These are phyloP conservation scores for Morus bassanus DNA, from an alignment of 2,797 vertebrate genomes.

Conservation along the genomic window DNA sequence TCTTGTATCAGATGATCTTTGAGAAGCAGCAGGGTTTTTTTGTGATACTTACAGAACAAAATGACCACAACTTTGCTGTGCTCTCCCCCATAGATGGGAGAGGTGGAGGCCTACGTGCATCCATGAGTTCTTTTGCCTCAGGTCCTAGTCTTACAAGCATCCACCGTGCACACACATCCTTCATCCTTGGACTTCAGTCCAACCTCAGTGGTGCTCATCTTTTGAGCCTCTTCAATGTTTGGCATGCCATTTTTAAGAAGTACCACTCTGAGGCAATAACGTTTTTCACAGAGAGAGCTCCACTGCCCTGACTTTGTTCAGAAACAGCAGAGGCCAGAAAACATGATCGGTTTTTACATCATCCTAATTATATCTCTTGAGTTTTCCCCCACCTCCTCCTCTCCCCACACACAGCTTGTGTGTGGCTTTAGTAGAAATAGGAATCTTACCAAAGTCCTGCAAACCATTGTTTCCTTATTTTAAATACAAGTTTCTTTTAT, in stretches of 20 bases:
- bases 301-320: not conserved
- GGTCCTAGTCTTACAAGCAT: not conserved
- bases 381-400: not conserved
- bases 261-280: not conserved
- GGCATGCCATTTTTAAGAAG: not conserved
- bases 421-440: conserved; percentile 3
- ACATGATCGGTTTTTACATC: not conserved
- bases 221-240: not conserved
- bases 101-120: not conserved
- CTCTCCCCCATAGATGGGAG: not conserved
- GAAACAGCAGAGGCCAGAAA: not conserved
- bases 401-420: not conserved
- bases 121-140: not conserved
- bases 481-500: conserved; percentile 12
- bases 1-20: not conserved
- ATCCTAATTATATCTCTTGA: not conserved
- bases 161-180: not conserved
- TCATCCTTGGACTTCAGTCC: not conserved
- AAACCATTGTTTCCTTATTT: conserved; percentile 38
- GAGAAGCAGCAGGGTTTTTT: not conserved
- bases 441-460: conserved; percentile 34
- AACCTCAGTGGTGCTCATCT: not conserved
- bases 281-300: not conserved
- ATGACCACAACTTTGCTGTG: not conserved
- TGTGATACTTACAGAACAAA: not conserved